These are phyloP conservation scores for Nematostella vectensis DNA, from an alignment of 92 coral and sea anemone species.

Conservation along the genomic window DNA sequence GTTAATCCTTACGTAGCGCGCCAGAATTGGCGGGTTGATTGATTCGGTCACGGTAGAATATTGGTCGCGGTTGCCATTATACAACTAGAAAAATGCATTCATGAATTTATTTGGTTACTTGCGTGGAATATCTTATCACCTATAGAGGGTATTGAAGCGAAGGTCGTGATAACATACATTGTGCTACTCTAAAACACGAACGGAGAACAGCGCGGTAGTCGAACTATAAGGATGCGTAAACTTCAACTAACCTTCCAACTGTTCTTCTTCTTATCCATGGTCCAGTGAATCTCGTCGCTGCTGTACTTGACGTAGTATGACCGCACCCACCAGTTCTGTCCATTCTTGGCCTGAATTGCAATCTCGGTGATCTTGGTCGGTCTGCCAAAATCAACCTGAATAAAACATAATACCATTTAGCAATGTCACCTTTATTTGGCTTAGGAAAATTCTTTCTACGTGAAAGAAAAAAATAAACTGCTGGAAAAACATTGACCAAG, in stretches of 20 bases:
- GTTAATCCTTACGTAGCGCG: constrained; percentile 46
- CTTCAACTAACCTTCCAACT: constrained; percentile 19
- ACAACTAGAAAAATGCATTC: constrained; percentile 22
- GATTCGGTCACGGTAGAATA: constrained; percentile 38
- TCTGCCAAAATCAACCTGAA: constrained; percentile 27
- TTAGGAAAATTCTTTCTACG: too few species aligned
- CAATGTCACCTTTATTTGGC: too few species aligned
- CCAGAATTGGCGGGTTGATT: constrained; percentile 45
- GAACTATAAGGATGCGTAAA: too few species aligned
- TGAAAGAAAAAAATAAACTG: too few species aligned
- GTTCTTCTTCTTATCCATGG: constrained; percentile 21
- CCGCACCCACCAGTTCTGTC: constrained; percentile 20
- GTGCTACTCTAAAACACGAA: too few species aligned
- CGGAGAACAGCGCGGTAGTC: too few species aligned
- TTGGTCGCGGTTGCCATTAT: constrained; percentile 55
- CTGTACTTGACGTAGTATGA: constrained; percentile 40
- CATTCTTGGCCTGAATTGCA: constrained; percentile 15
- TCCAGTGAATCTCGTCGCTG: constrained; percentile 46
- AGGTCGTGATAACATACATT: too few species aligned
- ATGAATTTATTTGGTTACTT: neutral
- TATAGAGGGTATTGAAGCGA: too few species aligned
- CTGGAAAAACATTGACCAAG: too few species aligned
- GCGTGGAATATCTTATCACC: too few species aligned
- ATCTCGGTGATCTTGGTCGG: constrained; percentile 22
- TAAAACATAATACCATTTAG: neutral